Evolutionary conservation across 1,140 invertebrate species (phyloP).

Genomic region (Diachasmimorpha longicaudata): DNA sequence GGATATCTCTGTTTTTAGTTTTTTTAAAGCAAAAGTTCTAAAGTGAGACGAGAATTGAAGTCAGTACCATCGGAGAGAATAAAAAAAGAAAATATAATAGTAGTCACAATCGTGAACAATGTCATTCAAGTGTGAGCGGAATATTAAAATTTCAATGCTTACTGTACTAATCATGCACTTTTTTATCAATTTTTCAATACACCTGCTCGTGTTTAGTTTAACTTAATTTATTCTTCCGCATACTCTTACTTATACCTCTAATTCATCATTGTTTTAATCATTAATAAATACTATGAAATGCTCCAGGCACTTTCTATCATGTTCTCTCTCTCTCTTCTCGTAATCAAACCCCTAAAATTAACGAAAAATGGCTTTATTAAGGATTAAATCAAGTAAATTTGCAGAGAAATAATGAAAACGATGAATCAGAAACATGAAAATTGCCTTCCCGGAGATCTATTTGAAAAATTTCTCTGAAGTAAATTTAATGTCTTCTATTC

Average conservation of each 20-base stretch:
- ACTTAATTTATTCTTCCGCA: background rate
- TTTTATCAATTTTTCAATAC: background rate
- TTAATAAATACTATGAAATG: constrained; percentile 13
- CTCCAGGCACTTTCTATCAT: constrained; percentile 12
- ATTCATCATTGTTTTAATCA: background rate
- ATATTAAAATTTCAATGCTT: background rate
- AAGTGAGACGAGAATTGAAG: background rate
- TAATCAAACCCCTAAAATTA: background rate
- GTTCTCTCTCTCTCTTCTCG: background rate
- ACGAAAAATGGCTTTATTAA: background rate
- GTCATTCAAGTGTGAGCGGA: too few relatives aligned
- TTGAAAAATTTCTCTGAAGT: background rate
- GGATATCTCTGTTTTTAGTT: background rate
- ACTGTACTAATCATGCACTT: background rate
- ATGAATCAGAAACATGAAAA: background rate
- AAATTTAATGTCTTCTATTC: too few relatives aligned
- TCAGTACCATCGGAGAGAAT: background rate
- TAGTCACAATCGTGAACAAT: too few relatives aligned
- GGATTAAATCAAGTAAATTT: background rate
- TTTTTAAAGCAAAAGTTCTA: background rate
- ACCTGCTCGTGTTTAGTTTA: background rate
- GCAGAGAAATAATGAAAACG: background rate
- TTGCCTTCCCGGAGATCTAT: too few relatives aligned
- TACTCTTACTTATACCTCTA: background rate
- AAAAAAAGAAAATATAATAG: background rate